phyloP scores from a whole-genome alignment of 2,113 vertebrate species.

The Lepisosteus oculatus region DNA sequence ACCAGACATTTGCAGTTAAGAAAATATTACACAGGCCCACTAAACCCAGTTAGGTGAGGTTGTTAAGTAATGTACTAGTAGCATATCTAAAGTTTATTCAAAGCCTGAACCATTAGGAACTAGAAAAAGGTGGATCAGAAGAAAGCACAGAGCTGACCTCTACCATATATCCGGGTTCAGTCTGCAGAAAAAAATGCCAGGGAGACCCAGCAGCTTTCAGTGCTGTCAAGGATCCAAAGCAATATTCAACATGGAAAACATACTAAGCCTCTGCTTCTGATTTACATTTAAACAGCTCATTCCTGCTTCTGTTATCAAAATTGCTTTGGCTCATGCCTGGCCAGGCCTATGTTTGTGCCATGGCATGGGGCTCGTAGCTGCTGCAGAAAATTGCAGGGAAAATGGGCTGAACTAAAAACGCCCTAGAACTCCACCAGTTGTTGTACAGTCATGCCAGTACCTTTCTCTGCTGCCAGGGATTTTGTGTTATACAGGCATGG shows the following conservation, averaged over 20 bases:
- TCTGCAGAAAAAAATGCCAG: too few relatives aligned
- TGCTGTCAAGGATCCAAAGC: background rate
- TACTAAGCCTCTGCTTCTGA: background rate
- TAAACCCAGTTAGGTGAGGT: conserved; percentile 4
- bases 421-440: too few relatives aligned
- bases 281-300: conserved; percentile 4
- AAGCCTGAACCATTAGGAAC: too few relatives aligned
- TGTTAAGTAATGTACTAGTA: background rate
- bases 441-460: too few relatives aligned
- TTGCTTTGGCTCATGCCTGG: too few relatives aligned
- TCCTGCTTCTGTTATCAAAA: background rate
- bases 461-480: too few relatives aligned
- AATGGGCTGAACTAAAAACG: too few relatives aligned
- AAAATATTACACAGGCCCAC: background rate
- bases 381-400: too few relatives aligned
- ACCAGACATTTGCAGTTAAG: conserved; percentile 14
- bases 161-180: too few relatives aligned
- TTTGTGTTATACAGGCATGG: too few relatives aligned
- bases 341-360: too few relatives aligned
- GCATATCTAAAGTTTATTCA: background rate
- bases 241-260: background rate
- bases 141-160: background rate
- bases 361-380: too few relatives aligned
- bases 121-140: background rate
- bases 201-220: background rate